Percentiles rank a stretch among this genome's conserved stretches.
Conservation (phyloP, 64 coral and sea anemone genomes). For the Catalaphyllia jardinei region DNA sequence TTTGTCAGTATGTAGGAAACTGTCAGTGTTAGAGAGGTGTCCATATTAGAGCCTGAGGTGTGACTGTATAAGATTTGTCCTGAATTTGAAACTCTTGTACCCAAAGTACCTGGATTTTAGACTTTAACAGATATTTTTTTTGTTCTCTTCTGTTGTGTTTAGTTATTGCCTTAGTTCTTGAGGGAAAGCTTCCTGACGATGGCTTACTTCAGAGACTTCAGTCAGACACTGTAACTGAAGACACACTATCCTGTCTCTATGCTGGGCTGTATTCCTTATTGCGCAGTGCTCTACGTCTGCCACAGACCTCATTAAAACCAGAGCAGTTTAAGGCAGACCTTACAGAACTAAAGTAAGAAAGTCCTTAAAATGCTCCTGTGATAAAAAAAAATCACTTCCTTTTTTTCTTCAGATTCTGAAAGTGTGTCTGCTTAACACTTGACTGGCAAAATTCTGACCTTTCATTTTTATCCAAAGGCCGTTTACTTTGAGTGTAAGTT, state of each 20-base stretch:
- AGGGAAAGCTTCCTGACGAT: slow-evolving; percentile 72
- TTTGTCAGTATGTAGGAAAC: too few relatives aligned
- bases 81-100: neutral
- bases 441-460: too few relatives aligned
- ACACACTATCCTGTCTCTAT: slow-evolving; percentile 53
- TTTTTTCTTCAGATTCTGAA: too few relatives aligned
- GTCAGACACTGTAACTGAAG: slow-evolving; percentile 62
- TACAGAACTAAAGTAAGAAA: slow-evolving; percentile 66
- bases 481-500: too few relatives aligned
- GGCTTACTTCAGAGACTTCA: slow-evolving; percentile 58
- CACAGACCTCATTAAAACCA: slow-evolving; percentile 74
- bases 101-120: neutral
- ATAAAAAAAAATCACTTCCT: too few relatives aligned
- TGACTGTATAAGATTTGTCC: too few relatives aligned
- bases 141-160: slow-evolving; percentile 3
- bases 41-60: too few relatives aligned
- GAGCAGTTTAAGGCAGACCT: slow-evolving; percentile 89
- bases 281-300: slow-evolving; percentile 68
- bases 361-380: too few relatives aligned
- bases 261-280: slow-evolving; percentile 75
- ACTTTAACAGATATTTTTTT: neutral
- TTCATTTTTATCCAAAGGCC: too few relatives aligned
- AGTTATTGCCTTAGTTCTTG: slow-evolving; percentile 79
- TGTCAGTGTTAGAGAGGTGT: too few relatives aligned
- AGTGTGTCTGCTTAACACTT: too few relatives aligned